A percentile compares a stretch with the other conserved stretches of the same genome.
phyloP scores from a whole-genome alignment of 2,113 vertebrate genomes.

The Rhinoptilus africanus region DNA sequence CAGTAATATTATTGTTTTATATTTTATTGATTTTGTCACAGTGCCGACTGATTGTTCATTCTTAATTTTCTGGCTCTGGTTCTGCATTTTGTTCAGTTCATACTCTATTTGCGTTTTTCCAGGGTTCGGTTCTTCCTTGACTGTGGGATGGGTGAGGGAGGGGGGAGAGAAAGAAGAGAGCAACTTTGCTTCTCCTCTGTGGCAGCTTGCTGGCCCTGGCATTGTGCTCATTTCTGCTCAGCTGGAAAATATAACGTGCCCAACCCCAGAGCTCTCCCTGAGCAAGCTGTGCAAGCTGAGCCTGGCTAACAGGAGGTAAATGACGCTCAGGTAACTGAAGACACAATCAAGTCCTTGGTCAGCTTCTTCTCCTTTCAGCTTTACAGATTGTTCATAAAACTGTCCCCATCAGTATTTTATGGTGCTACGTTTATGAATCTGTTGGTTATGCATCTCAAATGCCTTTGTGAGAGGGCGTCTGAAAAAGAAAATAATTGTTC shows the following conservation, averaged over 20 bases:
- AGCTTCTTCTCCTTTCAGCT: background rate
- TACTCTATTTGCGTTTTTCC: background rate
- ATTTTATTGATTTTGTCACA: background rate
- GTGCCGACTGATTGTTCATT: background rate
- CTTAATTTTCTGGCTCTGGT: background rate
- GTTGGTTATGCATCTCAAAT: background rate
- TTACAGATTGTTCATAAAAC: background rate
- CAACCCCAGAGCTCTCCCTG: background rate
- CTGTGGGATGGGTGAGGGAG: background rate
- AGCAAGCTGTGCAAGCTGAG: background rate
- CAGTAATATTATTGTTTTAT: background rate
- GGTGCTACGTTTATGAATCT: background rate
- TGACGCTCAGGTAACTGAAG: background rate
- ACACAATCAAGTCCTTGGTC: background rate
- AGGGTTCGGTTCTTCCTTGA: background rate
- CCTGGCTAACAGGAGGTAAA: background rate
- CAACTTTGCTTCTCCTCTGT: background rate
- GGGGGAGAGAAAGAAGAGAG: background rate
- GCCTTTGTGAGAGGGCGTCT: background rate
- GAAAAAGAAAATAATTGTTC: background rate
- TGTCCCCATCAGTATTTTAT: background rate
- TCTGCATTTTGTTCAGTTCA: background rate
- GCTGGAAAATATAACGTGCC: background rate
- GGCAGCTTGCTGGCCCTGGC: background rate
- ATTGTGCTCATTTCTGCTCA: background rate